Base-by-base conservation (phyloP, 2,113 vertebrate genomes). In the Menura novaehollandiae region DNA sequence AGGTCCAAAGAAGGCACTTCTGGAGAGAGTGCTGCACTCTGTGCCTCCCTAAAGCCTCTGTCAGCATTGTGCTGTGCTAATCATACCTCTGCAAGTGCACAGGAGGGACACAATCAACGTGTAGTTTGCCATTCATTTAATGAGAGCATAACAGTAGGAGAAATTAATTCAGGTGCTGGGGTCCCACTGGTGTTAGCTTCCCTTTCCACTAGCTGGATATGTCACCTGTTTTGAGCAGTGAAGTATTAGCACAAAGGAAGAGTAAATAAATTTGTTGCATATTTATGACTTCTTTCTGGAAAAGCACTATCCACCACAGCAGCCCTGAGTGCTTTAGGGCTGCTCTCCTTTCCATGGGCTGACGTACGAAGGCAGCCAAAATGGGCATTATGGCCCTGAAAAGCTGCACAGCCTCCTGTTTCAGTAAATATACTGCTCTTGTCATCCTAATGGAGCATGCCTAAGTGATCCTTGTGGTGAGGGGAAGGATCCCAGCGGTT, bases 391-490 rank as follows among this genome's bases (percentile, higher is more conserved):
- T 14, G 37, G 37, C 62, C 51, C 72, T 51, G 67, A 55, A 63
- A 72, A 85, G 32, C 30, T 33, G 72, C 47, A 13, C 37, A 90
- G 73, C 67, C 30, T 90, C 18, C 91, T 88, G 55, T 91, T 91
- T 94, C 71, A 77, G 86, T 93, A 96, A 94, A 59, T 56, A 69
- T 3, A n/a, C 73, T 46, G 22, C 91, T 89, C 41, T 72, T 47
- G 71, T 24, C 84, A 32, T 93, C 68, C 89, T 95, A 96, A 95
- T 95, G 96, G 96, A 94, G 49, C 74, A 5, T 15, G 89, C 82
- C 74, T 94, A 96, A 78, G 60, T 93, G 84, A 89, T 89, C 76
- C 82, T 76, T 85, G 76, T 43, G 93, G 83, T 52, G 59, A 52
- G 35, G 94, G 95, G 85, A 93, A 96, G 90, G 62, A 88, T 39